phyloP scores from a whole-genome alignment of 2,113 vertebrate genomes.

The Alces alces region DNA sequence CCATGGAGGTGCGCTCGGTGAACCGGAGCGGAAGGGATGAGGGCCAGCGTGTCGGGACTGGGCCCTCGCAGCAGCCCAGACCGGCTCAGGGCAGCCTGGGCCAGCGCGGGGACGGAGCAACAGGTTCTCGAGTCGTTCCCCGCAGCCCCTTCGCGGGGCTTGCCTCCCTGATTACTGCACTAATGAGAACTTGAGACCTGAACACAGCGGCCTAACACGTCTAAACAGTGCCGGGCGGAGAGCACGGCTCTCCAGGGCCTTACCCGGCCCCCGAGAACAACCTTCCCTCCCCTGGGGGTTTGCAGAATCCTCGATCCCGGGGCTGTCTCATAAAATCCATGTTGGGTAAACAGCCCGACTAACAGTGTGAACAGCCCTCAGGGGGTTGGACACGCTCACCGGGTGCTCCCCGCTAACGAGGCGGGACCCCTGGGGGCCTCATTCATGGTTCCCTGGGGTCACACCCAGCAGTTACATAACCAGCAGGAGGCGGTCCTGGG shows the following conservation, averaged over 20 bases:
- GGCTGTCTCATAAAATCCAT: background rate
- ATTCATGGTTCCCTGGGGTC: conserved; percentile 38
- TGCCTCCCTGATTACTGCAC: background rate
- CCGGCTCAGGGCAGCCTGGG: background rate
- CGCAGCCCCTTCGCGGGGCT: background rate
- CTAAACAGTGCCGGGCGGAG: background rate
- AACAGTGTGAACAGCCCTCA: conserved; percentile 2
- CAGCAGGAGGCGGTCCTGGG: background rate
- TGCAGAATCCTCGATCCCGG: background rate
- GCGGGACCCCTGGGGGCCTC: background rate
- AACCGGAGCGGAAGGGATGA: background rate
- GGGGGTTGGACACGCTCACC: background rate
- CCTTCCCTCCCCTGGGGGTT: fast-evolving
- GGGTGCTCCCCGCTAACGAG: conserved; percentile 5
- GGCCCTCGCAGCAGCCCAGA: background rate
- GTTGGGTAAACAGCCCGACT: background rate
- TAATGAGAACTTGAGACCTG: background rate
- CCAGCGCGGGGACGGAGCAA: fast-evolving
- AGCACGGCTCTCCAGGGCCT: background rate
- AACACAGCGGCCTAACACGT: background rate
- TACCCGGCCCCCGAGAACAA: background rate
- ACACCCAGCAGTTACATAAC: background rate
- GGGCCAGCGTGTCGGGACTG: background rate
- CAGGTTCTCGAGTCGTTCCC: background rate
- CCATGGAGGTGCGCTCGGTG: background rate